Conservation (phyloP, 30 jellyfish, hydroid and myxozoan genomes). For the Chrysaora quinquecirrha region DNA sequence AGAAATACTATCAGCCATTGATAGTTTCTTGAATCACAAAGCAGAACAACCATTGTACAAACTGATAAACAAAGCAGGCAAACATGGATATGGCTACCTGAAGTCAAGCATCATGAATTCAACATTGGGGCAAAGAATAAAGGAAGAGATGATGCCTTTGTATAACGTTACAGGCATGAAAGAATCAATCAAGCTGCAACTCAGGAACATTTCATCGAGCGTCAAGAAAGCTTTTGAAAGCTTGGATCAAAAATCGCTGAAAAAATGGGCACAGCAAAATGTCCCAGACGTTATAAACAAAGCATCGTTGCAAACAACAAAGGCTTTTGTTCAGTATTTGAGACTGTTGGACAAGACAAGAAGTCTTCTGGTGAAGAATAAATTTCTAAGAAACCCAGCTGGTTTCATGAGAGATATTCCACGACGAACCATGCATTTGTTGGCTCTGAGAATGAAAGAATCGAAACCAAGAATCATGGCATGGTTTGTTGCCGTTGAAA, state of each 20-base stretch:
- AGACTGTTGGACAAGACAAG: constrained; percentile 7
- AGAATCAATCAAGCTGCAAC: background rate
- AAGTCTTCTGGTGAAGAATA: background rate
- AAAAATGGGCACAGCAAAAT: background rate
- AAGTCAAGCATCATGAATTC: constrained; percentile 21
- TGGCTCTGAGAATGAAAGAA: background rate
- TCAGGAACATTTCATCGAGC: background rate
- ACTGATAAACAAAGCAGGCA: constrained; percentile 35
- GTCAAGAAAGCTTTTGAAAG: background rate
- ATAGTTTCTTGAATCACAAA: constrained; percentile 18
- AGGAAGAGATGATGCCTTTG: constrained; percentile 4
- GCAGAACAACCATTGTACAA: constrained; percentile 61
- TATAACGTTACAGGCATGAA: background rate
- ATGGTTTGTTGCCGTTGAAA: constrained; percentile 43
- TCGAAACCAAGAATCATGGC: constrained; percentile 10
- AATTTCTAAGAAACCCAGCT: constrained; percentile 43
- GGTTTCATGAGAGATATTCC: constrained; percentile 31
- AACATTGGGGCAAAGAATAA: background rate
- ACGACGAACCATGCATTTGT: background rate
- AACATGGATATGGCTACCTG: constrained; percentile 11
- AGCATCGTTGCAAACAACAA: constrained; percentile 7
- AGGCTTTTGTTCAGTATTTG: constrained; percentile 9
- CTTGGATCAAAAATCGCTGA: background rate
- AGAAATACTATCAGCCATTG: constrained; percentile 1
- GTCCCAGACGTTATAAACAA: constrained; percentile 41